These are phyloP conservation scores for Actinostola sp. DNA, from an alignment of 92 coral and sea anemone genomes.

Conservation along the genomic window DNA sequence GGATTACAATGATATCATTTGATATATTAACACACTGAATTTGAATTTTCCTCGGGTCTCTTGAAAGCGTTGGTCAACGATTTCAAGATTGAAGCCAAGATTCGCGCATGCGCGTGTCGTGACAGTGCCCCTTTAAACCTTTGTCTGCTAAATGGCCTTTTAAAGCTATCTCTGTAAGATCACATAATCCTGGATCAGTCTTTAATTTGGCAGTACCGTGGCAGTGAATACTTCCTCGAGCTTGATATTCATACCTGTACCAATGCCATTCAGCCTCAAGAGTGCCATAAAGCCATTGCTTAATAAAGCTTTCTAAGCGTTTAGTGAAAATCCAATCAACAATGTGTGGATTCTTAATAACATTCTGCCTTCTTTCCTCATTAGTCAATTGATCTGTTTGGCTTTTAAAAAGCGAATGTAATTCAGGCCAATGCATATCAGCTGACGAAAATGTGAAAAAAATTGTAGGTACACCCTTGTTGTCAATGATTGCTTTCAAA, in stretches of 20 bases:
- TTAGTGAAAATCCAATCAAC: slow-evolving; percentile 70
- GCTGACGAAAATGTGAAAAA: slow-evolving; percentile 77
- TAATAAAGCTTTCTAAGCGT: slow-evolving; percentile 58
- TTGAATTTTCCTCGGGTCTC: too few species aligned
- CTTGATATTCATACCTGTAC: slow-evolving; percentile 63
- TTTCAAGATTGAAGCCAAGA: too few species aligned
- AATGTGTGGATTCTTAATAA: slow-evolving; percentile 67
- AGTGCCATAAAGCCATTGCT: slow-evolving; percentile 62
- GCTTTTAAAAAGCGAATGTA: slow-evolving; percentile 56
- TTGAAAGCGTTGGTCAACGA: too few species aligned
- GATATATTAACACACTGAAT: too few species aligned
- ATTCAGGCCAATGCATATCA: slow-evolving; percentile 84
- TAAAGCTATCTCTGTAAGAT: slow-evolving; percentile 45
- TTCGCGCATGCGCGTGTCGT: too few species aligned
- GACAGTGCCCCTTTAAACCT: too few species aligned
- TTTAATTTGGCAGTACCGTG: slow-evolving; percentile 58
- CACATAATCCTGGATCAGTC: slow-evolving; percentile 67
- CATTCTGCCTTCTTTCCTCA: slow-evolving; percentile 52
- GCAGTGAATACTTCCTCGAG: slow-evolving; percentile 54
- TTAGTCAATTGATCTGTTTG: slow-evolving; percentile 18
- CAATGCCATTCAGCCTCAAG: slow-evolving; percentile 70
- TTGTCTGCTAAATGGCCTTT: slow-evolving; percentile 54
- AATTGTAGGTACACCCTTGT: slow-evolving; percentile 68
- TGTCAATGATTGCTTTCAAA: slow-evolving; percentile 65
- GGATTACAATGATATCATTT: too few species aligned